Conservation (phyloP, 2,888 invertebrate species). For the Pardosa pseudoannulata region DNA sequence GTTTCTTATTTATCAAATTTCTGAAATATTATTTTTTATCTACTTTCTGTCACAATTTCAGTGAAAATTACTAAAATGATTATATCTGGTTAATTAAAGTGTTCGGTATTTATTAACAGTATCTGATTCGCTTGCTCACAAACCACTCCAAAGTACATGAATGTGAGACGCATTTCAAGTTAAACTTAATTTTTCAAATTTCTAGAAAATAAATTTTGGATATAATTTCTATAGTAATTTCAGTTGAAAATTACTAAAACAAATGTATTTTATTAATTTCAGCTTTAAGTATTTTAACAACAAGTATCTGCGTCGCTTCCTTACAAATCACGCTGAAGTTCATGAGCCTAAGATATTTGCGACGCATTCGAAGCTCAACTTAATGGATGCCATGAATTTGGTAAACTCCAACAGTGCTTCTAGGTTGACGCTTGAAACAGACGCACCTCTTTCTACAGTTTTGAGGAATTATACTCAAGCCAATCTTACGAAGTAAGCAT, state of each 20-base stretch:
- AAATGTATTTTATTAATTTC: too few species aligned
- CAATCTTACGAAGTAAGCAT: constrained; percentile 67
- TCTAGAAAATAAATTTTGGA: not conserved
- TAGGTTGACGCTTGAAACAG: constrained; percentile 20
- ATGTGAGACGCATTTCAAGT: too few species aligned
- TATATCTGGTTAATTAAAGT: too few species aligned
- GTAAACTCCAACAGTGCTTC: constrained; percentile 79
- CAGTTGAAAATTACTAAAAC: too few species aligned
- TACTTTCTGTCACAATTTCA: too few species aligned
- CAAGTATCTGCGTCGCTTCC: constrained; percentile 87
- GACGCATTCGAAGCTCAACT: constrained; percentile 93
- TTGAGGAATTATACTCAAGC: constrained; percentile 88
- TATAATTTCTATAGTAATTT: too few species aligned
- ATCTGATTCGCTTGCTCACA: too few species aligned
- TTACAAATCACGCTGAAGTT: constrained; percentile 83
- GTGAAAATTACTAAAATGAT: too few species aligned
- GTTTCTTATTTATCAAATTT: too few species aligned
- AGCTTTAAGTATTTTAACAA: constrained; percentile 96
- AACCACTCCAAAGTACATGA: too few species aligned
- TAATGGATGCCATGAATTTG: constrained; percentile 95
- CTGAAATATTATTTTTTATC: too few species aligned
- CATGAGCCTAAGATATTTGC: constrained; percentile 95
- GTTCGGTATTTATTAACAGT: too few species aligned
- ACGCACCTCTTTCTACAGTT: constrained; percentile 90
- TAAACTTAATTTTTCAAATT: not conserved